Evolutionary conservation across 1,140 invertebrate genomes (phyloP).

Genomic region (Penaeus chinensis): DNA sequence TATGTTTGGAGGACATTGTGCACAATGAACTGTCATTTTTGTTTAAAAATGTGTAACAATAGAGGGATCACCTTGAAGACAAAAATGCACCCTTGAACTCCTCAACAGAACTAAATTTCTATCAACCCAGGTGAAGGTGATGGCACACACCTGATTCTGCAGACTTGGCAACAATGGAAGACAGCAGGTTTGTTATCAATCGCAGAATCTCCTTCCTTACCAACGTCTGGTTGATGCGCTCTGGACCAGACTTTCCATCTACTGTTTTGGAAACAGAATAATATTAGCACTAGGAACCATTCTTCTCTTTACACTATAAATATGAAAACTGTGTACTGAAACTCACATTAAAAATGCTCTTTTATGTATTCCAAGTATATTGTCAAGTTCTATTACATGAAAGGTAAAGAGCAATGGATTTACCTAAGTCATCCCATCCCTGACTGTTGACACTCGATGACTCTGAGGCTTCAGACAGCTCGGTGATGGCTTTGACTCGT

Average conservation of each 20-base stretch:
- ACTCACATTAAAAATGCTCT: neutral
- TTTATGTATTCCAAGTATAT: neutral
- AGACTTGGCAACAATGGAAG: slow-evolving; percentile 71
- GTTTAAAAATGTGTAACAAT: too few relatives aligned
- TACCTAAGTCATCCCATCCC: slow-evolving; percentile 50
- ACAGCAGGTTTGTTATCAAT: slow-evolving; percentile 71
- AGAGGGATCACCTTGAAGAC: too few relatives aligned
- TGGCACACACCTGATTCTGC: slow-evolving; percentile 71
- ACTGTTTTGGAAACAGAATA: slow-evolving; percentile 57
- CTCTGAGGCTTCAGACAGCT: slow-evolving; percentile 41
- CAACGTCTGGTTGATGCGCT: slow-evolving; percentile 38
- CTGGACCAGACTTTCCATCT: slow-evolving; percentile 36
- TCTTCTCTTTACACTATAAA: neutral
- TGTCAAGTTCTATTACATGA: neutral
- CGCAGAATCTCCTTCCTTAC: slow-evolving; percentile 71
- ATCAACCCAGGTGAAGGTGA: too few relatives aligned
- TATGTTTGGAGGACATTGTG: too few relatives aligned
- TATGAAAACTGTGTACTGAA: neutral
- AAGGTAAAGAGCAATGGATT: neutral
- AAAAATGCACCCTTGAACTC: too few relatives aligned
- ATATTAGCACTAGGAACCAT: neutral
- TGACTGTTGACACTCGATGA: slow-evolving; percentile 46
- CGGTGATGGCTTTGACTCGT: slow-evolving; percentile 37
- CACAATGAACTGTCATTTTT: too few relatives aligned
- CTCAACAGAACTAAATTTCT: too few relatives aligned